Evolutionary conservation across 2,113 vertebrate genomes (phyloP).

Genomic region (Gallinago jamesoni): DNA sequence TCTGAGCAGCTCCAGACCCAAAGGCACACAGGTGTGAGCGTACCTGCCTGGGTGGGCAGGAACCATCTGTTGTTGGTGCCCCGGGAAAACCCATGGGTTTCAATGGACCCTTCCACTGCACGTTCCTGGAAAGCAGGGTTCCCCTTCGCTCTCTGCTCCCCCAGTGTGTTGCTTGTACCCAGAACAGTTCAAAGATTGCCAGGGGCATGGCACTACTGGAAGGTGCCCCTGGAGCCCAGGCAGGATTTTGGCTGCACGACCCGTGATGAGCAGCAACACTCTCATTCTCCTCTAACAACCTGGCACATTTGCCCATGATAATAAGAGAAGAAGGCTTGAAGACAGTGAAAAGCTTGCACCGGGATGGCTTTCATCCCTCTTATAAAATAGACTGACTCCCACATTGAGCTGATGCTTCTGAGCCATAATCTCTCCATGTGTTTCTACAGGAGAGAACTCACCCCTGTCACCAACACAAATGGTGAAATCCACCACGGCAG

Average conservation of each 20-base stretch:
- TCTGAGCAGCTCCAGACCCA: not conserved
- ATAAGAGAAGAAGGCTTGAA: not conserved
- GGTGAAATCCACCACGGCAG: not conserved
- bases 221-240: not conserved
- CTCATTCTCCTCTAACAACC: not conserved
- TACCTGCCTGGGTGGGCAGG: not conserved
- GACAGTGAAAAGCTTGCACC: not conserved
- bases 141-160: not conserved
- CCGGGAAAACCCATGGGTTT: not conserved
- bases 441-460: not conserved
- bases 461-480: not conserved
- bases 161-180: not conserved
- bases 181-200: not conserved
- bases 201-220: not conserved
- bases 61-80: not conserved
- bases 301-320: not conserved
- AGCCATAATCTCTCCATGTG: not conserved
- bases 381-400: not conserved
- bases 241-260: not conserved
- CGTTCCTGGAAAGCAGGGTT: not conserved
- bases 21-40: rapidly evolving
- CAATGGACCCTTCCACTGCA: not conserved
- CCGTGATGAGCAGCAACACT: not conserved
- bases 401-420: not conserved
- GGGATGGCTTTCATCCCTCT: not conserved